Conservation (phyloP, 2,888 invertebrate species). For the Itoplectis maculator region DNA sequence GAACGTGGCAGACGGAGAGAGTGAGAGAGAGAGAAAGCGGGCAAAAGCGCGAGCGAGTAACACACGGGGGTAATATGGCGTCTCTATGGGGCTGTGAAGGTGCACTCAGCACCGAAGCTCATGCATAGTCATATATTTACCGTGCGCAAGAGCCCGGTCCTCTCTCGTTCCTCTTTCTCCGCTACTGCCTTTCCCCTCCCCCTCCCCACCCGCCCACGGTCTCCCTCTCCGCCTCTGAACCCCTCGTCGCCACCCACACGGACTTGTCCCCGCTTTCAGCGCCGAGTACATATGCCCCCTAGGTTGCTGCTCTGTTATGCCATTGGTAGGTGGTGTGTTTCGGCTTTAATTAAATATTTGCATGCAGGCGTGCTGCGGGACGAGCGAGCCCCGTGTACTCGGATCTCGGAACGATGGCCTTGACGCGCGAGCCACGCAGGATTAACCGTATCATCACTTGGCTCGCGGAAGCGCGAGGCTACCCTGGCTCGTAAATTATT, state of each 20-base stretch:
- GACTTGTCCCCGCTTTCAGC: conserved; percentile 57
- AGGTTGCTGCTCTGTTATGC: conserved; percentile 58
- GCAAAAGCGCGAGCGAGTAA: conserved; percentile 64
- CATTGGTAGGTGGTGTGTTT: conserved; percentile 51
- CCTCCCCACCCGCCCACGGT: too few relatives aligned
- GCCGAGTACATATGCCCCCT: conserved; percentile 73
- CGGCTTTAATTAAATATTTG: conserved; percentile 82
- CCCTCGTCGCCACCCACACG: conserved; percentile 58
- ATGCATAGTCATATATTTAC: conserved; percentile 83
- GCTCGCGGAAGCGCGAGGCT: neutral
- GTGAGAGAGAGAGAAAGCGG: conserved; percentile 29
- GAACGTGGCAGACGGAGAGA: conserved; percentile 35
- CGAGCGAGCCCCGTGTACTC: conserved; percentile 24
- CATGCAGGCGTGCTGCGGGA: conserved; percentile 72
- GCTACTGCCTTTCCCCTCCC: conserved; percentile 54
- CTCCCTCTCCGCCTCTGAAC: conserved; percentile 52
- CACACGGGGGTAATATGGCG: conserved; percentile 69
- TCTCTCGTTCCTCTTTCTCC: conserved; percentile 46
- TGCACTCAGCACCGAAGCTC: conserved; percentile 80
- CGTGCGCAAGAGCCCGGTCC: conserved; percentile 69
- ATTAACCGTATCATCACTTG: conserved; percentile 26
- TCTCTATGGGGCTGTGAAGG: conserved; percentile 75
- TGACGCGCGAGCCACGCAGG: conserved; percentile 39
- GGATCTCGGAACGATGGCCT: conserved; percentile 43
- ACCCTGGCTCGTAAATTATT: neutral